Percentiles rank a stretch among this genome's conserved stretches.
Conservation (phyloP, 2,888 invertebrate genomes). For the Epirrhoe alternata region DNA sequence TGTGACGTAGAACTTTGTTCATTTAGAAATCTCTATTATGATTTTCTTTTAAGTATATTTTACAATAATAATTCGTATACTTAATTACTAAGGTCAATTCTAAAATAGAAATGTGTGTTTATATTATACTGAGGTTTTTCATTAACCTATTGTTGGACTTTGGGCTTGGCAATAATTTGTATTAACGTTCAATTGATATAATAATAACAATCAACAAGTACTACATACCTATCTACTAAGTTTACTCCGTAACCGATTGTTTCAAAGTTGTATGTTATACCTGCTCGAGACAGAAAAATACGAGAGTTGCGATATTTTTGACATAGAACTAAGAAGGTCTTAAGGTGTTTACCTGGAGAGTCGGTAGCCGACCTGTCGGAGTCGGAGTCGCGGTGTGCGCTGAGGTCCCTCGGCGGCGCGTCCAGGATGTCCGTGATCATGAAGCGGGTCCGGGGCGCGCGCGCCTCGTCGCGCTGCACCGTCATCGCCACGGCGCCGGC, state of each 20-base stretch:
- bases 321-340: background rate
- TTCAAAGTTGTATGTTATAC: background rate
- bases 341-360: conserved; percentile 72
- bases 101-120: too few species aligned
- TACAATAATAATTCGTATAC: too few species aligned
- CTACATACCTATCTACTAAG: too few species aligned
- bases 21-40: too few species aligned
- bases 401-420: conserved; percentile 84
- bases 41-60: too few species aligned
- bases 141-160: too few species aligned
- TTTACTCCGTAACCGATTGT: background rate
- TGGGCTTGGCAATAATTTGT: too few species aligned
- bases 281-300: too few species aligned
- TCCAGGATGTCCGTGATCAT: conserved; percentile 95
- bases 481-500: conserved; percentile 85
- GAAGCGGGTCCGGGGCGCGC: conserved; percentile 91
- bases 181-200: too few species aligned
- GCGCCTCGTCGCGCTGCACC: conserved; percentile 88
- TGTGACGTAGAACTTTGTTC: conserved; percentile 20
- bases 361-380: conserved; percentile 86
- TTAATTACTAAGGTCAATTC: too few species aligned
- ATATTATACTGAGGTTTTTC: too few species aligned
- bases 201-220: too few species aligned
- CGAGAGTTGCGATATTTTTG: background rate
- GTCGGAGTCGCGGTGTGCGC: conserved; percentile 84